Conservation (phyloP, 37 sponge, comb jelly and placozoan genomes). For the Eunapius fragilis region DNA sequence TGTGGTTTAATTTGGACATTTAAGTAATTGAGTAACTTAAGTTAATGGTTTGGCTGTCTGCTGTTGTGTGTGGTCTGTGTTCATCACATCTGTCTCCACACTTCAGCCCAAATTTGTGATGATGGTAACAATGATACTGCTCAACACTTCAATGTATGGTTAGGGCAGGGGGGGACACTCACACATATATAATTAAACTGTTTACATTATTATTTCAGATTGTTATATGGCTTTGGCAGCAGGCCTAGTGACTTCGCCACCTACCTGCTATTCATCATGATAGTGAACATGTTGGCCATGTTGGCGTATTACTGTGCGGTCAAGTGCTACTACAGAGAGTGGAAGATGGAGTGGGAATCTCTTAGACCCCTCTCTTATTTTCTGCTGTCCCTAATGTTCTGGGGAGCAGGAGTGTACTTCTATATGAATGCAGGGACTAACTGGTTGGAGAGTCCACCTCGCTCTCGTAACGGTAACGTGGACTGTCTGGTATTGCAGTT, state of each 20-base stretch:
- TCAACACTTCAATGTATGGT: constrained; percentile 29
- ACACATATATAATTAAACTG: background rate
- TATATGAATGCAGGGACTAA: background rate
- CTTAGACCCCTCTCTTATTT: constrained; percentile 30
- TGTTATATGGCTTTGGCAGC: background rate
- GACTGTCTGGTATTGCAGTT: constrained; percentile 67
- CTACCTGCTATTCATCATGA: constrained; percentile 35
- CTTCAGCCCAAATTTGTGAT: constrained; percentile 41
- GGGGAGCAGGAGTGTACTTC: constrained; percentile 18
- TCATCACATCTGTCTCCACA: background rate
- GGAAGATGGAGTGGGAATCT: background rate
- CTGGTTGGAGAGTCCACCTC: constrained; percentile 30
- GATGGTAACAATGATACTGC: constrained; percentile 2
- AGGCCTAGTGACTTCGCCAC: constrained; percentile 56
- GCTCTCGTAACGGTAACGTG: constrained; percentile 44
- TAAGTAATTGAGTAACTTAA: too few species aligned
- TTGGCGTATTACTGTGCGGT: constrained; percentile 40
- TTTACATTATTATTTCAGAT: constrained; percentile 1
- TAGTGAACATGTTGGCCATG: constrained; percentile 29
- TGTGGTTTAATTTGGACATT: too few species aligned
- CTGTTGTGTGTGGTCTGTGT: background rate
- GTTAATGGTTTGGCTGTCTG: too few species aligned
- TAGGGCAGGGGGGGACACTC: constrained; percentile 11
- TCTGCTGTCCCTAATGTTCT: constrained; percentile 28
- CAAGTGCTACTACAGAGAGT: constrained; percentile 36